Percentiles rank a stretch among this genome's conserved stretches.
phyloP scores from a whole-genome alignment of 2,113 vertebrate genomes.

The Furnarius figulus region DNA sequence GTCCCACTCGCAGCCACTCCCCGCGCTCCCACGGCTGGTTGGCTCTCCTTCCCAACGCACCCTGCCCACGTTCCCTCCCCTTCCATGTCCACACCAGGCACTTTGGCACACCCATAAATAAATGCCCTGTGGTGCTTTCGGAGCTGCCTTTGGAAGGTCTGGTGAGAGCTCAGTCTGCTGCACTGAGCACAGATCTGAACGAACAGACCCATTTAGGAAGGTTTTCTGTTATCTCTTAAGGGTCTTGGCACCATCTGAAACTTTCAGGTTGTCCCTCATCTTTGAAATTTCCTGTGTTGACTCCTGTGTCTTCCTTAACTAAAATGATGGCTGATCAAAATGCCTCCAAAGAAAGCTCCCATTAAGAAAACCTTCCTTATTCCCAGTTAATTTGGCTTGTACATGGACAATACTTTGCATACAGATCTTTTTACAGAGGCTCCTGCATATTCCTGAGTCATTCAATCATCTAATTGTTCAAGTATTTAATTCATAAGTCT shows the following conservation, averaged over 20 bases:
- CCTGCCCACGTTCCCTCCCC: neutral
- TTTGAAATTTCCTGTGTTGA: neutral
- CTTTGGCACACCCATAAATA: neutral
- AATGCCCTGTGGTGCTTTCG: neutral
- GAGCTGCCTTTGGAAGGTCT: neutral
- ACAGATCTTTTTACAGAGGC: neutral
- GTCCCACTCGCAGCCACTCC: slow-evolving; percentile 4
- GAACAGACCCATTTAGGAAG: neutral
- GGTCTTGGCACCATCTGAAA: neutral
- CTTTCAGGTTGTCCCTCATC: neutral
- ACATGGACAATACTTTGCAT: neutral
- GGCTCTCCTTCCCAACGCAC: neutral
- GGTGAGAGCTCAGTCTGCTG: neutral
- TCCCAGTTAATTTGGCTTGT: neutral
- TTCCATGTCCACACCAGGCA: neutral
- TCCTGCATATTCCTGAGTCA: neutral
- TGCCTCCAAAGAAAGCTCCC: neutral
- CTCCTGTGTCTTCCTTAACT: neutral
- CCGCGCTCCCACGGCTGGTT: neutral
- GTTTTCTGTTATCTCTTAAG: neutral
- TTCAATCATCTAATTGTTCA: neutral
- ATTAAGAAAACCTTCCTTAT: neutral
- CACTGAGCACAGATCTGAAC: neutral
- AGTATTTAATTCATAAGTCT: neutral
- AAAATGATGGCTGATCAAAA: neutral